Evolutionary conservation across 2,888 invertebrate genomes (phyloP), one percentile per base, ranked within the genome.

Genomic region (Leptodirus hochenwartii): DNA sequence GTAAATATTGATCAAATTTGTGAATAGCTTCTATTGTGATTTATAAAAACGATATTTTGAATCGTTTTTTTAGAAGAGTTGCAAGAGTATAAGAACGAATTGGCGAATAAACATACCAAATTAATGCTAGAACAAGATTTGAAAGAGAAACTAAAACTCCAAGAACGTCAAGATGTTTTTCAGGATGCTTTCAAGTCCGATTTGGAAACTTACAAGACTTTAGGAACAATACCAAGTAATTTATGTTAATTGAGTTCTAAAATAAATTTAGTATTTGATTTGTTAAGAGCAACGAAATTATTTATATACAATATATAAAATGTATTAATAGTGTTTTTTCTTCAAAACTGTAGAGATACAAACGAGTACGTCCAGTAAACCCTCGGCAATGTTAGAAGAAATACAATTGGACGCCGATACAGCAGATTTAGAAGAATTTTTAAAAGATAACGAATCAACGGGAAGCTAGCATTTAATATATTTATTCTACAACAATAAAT

Each of bases 161-260:
- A 62, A 40, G 76, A 77, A 45, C 56, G 75, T 17, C 73, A 75
- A 42, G 65, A 66, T 34, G 69, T 69, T 1, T 77, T 75, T 42
- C 68, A 70, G 40, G 68, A 72, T 47, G 75, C 69, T 8, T 78
- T 78, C 44, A 66, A 68, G 45, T 62, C 60, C 41, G 76, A 78
- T 47, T 47, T 78, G 37, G 60, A 67, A 39, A 60, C 65, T 29
- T 75, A 64, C 41, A 73, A 69, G 47, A 60, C 59, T 40, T 61
- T 62, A 22, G 74, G 74, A 31, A 58, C 59, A 22, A 54, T 74
- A 41, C 63, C 68, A 43, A 69, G 71, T 70, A 55, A 43, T 45
- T 41, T 24, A 5, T 9, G 16, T 6, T 17, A 15, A 12, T 9
- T 17, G 20, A 8, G 8, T 20, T 20, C 20, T n/a, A 20, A n/a